phyloP scores from a whole-genome alignment of 2,113 vertebrate genomes.

The Phrynosoma platyrhinos region DNA sequence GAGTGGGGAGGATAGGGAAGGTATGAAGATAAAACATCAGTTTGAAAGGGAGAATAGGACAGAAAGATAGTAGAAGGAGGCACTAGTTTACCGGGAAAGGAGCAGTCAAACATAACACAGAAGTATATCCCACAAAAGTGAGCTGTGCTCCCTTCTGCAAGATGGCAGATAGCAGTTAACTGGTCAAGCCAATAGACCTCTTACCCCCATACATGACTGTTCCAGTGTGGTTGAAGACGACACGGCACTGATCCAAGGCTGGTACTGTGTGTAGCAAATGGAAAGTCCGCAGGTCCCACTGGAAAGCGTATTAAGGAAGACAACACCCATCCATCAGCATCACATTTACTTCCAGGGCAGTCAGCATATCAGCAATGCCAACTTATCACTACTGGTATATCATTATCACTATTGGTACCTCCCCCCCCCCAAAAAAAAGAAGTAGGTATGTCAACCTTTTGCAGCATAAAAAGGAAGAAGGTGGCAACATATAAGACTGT shows the following conservation, averaged over 20 bases:
- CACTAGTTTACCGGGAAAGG: too few relatives aligned
- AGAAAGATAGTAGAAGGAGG: neutral
- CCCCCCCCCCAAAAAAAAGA: too few relatives aligned
- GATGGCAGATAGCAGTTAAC: neutral
- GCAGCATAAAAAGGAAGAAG: too few relatives aligned
- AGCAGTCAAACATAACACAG: neutral
- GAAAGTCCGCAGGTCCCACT: constrained; percentile 99
- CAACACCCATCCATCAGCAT: neutral
- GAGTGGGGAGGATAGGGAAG: too few relatives aligned
- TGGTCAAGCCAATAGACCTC: neutral
- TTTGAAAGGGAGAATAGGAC: neutral
- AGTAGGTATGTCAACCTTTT: too few relatives aligned
- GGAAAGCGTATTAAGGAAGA: constrained; percentile 78
- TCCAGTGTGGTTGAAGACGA: constrained; percentile 98
- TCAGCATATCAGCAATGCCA: neutral
- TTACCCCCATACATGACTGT: constrained; percentile 99
- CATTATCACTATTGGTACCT: too few relatives aligned
- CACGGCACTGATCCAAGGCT: constrained; percentile 97
- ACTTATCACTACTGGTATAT: too few relatives aligned
- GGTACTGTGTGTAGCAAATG: constrained; percentile 97
- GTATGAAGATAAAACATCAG: neutral
- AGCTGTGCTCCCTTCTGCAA: neutral
- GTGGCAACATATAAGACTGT: too few relatives aligned
- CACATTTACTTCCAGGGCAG: constrained; percentile 1
- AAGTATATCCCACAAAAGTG: neutral